These are phyloP conservation scores for Heliconius erato DNA, from an alignment of 2,888 invertebrate species.

Conservation along the genomic window DNA sequence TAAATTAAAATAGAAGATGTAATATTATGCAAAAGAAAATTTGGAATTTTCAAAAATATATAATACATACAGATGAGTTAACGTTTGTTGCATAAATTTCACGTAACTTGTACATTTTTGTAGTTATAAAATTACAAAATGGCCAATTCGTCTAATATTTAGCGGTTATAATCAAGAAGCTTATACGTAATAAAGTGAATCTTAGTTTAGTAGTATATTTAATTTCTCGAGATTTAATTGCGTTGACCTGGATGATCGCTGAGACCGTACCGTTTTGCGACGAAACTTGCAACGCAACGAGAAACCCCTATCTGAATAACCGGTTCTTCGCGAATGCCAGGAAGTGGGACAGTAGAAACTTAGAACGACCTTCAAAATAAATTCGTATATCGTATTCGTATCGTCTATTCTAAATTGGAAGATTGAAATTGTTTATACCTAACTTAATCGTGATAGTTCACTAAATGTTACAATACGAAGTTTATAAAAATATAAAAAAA, in stretches of 20 bases:
- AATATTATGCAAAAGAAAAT: neutral
- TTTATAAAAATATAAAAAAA: neutral
- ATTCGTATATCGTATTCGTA: conserved; percentile 33
- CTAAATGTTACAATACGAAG: neutral
- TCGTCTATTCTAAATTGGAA: conserved; percentile 14
- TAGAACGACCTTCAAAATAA: conserved; percentile 76
- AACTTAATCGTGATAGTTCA: conserved; percentile 30
- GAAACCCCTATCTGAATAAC: conserved; percentile 64
- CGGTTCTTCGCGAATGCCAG: conserved; percentile 66
- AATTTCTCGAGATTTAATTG: conserved; percentile 62
- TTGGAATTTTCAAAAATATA: conserved; percentile 17
- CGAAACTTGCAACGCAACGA: conserved; percentile 62
- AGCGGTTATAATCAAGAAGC: conserved; percentile 9
- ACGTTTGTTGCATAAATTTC: conserved; percentile 16
- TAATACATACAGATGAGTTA: conserved; percentile 16
- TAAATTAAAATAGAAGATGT: conserved; percentile 4
- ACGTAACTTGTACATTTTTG: conserved; percentile 10
- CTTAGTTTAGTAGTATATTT: neutral
- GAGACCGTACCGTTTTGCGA: conserved; percentile 64
- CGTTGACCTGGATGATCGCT: conserved; percentile 70
- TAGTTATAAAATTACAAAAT: conserved; percentile 17
- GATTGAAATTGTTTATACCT: neutral
- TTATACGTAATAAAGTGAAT: conserved; percentile 21
- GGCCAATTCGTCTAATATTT: conserved; percentile 2
- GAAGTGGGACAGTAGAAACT: conserved; percentile 81